These are phyloP conservation scores for Tolmerus cingulatus DNA, from an alignment of 2,888 invertebrate species.

Conservation along the genomic window DNA sequence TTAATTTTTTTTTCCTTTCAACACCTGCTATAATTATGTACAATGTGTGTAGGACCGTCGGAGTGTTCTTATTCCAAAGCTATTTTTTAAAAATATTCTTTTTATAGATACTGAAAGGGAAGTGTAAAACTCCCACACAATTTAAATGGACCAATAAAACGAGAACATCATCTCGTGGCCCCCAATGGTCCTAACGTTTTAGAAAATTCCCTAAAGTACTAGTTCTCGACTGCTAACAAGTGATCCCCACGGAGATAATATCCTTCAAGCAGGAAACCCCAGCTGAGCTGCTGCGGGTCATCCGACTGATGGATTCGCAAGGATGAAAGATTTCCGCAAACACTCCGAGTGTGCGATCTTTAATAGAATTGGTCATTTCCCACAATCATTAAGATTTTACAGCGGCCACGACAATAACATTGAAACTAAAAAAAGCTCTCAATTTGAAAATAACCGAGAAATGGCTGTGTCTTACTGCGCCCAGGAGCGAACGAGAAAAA, in stretches of 20 bases:
- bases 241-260: neutral
- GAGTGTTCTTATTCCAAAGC: neutral
- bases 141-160: neutral
- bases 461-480: neutral
- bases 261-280: neutral
- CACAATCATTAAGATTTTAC: neutral
- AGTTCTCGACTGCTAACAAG: neutral
- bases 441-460: neutral
- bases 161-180: neutral
- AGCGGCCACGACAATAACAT: neutral
- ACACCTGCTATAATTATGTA: too few relatives aligned
- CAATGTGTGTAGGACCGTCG: too few relatives aligned
- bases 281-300: neutral
- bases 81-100: neutral
- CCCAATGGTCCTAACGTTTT: neutral
- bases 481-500: neutral
- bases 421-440: neutral
- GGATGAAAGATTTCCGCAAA: neutral
- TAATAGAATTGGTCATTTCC: neutral
- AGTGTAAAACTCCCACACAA: neutral
- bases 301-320: neutral
- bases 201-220: neutral
- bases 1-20: too few relatives aligned
- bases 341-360: neutral
- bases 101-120: neutral